A percentile compares a stretch with the other conserved stretches of the same genome.
Evolutionary conservation across 2,113 vertebrate genomes (phyloP).

Genomic region (Daboia siamensis): DNA sequence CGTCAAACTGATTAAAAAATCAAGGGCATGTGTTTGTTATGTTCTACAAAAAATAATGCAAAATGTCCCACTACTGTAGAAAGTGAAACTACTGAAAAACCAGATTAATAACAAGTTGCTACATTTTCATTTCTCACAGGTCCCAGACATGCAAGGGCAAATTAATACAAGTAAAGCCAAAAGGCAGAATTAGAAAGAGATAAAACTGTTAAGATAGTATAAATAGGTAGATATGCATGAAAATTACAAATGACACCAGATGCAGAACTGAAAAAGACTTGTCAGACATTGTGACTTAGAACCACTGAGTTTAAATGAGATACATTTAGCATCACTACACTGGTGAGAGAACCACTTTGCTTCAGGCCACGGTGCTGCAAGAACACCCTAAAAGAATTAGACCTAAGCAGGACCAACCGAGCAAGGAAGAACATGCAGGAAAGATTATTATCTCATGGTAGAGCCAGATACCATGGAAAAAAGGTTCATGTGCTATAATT

Average conservation of each 20-base stretch:
- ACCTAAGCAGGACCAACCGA: neutral
- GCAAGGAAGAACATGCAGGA: too few relatives aligned
- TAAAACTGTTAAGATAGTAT: conserved; percentile 29
- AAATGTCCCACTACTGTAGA: neutral
- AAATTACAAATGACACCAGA: conserved; percentile 32
- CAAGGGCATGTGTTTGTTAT: neutral
- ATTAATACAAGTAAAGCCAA: conserved; percentile 28
- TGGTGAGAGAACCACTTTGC: neutral
- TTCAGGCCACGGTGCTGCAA: neutral
- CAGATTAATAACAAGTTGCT: neutral
- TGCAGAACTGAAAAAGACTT: conserved; percentile 20
- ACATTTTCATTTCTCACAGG: conserved; percentile 20
- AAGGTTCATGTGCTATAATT: neutral
- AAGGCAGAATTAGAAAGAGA: conserved; percentile 5
- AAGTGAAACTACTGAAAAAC: neutral
- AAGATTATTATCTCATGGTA: too few relatives aligned
- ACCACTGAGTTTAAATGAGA: conserved; percentile 38
- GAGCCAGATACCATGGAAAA: neutral
- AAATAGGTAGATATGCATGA: conserved; percentile 19
- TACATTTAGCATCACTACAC: neutral
- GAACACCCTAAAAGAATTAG: neutral
- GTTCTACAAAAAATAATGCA: neutral
- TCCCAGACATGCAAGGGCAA: conserved; percentile 22
- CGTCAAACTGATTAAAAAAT: conserved; percentile 26
- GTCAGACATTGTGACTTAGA: conserved; percentile 29